phyloP scores from a whole-genome alignment of 2,888 invertebrate genomes.

The Odontomyia ornata region DNA sequence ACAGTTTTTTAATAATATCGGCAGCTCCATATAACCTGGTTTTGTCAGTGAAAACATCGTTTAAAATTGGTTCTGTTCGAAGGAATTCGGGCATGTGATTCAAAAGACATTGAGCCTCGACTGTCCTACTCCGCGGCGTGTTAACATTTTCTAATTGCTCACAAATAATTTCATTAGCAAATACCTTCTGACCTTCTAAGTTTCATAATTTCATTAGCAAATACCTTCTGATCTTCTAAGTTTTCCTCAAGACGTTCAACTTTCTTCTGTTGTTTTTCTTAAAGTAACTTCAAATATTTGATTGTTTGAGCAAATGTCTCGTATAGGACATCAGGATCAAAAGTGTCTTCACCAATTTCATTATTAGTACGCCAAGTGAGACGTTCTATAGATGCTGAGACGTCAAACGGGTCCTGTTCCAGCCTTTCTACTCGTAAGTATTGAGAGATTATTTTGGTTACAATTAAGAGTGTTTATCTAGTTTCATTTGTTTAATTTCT shows the following conservation, averaged over 20 bases:
- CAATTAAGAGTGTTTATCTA: no score
- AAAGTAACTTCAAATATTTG: conserved; percentile 78
- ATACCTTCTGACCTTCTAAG: conserved; percentile 76
- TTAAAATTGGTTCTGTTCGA: conserved; percentile 82
- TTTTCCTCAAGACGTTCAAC: conserved; percentile 83
- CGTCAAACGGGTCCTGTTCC: conserved; percentile 93
- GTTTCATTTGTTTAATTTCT: no score
- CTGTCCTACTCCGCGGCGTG: conserved; percentile 91
- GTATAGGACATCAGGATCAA: conserved; percentile 88
- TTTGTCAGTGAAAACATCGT: conserved; percentile 87
- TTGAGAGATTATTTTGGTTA: conserved; percentile 89
- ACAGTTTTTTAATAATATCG: conserved; percentile 95
- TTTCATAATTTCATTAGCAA: conserved; percentile 81
- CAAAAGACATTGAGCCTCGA: conserved; percentile 88
- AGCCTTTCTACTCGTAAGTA: conserved; percentile 88
- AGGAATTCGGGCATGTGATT: conserved; percentile 93
- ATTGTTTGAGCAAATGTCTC: conserved; percentile 94
- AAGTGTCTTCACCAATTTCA: conserved; percentile 74
- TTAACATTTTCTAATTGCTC: conserved; percentile 97
- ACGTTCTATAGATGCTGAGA: conserved; percentile 96
- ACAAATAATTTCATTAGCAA: no score
- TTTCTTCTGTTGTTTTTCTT: conserved; percentile 86
- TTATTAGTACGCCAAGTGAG: conserved; percentile 93
- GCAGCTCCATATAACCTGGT: conserved; percentile 86
- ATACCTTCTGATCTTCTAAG: conserved; percentile 86